Evolutionary conservation across 2,113 vertebrate species (phyloP).

Genomic region (Microtus montanus): DNA sequence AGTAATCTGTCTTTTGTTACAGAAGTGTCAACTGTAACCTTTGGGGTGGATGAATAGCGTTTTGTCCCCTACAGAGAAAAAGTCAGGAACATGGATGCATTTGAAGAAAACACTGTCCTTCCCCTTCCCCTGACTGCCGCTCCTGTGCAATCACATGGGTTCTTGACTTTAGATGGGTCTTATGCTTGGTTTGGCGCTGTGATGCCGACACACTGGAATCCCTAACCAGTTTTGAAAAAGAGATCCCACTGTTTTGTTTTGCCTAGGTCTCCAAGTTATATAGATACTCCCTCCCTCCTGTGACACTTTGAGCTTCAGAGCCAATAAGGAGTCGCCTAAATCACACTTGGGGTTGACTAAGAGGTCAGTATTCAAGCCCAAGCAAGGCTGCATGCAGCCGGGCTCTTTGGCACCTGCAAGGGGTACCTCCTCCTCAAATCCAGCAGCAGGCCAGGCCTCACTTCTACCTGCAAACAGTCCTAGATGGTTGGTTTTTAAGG

Average conservation of each 20-base stretch:
- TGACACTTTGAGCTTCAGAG: not conserved
- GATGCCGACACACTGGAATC: not conserved
- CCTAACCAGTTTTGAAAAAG: constrained; percentile 18
- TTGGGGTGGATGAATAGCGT: not conserved
- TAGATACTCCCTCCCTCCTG: not conserved
- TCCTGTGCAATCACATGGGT: not conserved
- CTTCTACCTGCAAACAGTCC: not conserved
- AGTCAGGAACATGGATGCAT: not conserved
- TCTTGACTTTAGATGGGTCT: not conserved
- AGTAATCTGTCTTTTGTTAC: not conserved
- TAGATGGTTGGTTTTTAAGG: constrained; percentile 30
- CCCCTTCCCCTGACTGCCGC: not conserved
- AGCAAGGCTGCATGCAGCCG: not conserved
- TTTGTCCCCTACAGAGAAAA: not conserved
- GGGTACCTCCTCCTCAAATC: not conserved
- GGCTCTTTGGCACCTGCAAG: not conserved
- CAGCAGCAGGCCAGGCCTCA: not conserved
- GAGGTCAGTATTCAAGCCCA: not conserved
- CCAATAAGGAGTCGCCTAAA: not conserved
- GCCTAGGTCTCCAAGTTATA: not conserved
- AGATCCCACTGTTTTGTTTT: not conserved
- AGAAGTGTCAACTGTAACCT: not conserved
- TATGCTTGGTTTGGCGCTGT: not conserved
- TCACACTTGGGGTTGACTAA: not conserved
- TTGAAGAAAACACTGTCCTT: not conserved